A percentile compares a stretch with the other conserved stretches of the same genome.
Conservation (phyloP, 2,888 invertebrate genomes). For the Vanessa cardui region DNA sequence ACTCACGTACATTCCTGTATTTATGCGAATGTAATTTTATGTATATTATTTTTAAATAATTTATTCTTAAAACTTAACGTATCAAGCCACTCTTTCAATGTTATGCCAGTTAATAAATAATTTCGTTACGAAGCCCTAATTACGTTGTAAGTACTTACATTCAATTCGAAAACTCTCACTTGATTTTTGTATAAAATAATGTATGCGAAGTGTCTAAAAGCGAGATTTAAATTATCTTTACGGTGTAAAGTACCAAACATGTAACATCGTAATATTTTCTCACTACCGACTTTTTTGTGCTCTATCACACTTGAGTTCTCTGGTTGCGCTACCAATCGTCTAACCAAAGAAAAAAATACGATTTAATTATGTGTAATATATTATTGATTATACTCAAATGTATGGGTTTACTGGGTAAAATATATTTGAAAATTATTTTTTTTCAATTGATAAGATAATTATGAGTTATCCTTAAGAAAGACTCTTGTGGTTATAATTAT, state of each 20-base stretch:
- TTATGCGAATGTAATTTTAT: no score
- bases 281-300: slow-evolving; percentile 2
- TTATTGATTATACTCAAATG: no score
- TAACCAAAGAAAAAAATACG: background rate
- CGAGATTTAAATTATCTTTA: slow-evolving; percentile 20
- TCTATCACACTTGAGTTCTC: background rate
- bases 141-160: background rate
- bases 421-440: no score
- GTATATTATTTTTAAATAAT: no score
- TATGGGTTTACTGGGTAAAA: no score
- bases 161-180: slow-evolving; percentile 18
- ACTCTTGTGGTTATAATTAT: no score
- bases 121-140: background rate
- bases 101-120: background rate
- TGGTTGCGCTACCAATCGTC: background rate
- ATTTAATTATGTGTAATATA: no score
- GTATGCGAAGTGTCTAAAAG: slow-evolving; percentile 15
- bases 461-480: no score
- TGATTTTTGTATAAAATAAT: slow-evolving; percentile 19
- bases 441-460: no score
- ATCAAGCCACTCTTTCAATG: background rate
- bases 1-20: no score
- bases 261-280: slow-evolving; percentile 12
- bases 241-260: slow-evolving; percentile 6
- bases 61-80: no score